Conservation (phyloP, 2,888 invertebrate species). For the Ceraclea dissimilis region DNA sequence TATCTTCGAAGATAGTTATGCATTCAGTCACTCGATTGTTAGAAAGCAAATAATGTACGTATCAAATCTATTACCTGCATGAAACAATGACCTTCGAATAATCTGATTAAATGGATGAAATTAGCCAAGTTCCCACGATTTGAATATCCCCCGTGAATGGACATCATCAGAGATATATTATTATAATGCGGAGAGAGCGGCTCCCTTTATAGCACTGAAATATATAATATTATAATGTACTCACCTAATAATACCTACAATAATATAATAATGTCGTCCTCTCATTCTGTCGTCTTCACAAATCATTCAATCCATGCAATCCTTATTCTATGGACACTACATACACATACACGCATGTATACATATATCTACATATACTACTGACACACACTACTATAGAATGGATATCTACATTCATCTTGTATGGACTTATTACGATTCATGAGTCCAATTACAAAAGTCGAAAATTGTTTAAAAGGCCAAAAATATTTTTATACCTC, state of each 20-base stretch:
- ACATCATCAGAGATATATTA: not conserved
- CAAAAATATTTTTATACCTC: too few relatives aligned
- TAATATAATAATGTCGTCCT: too few relatives aligned
- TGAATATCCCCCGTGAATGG: constrained; percentile 9
- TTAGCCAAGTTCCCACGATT: constrained; percentile 18
- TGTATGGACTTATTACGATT: too few relatives aligned
- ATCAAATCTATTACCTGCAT: too few relatives aligned
- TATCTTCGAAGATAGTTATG: too few relatives aligned
- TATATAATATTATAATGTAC: not conserved
- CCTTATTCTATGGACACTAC: not conserved
- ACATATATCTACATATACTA: too few relatives aligned
- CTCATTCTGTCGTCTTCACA: constrained; percentile 11
- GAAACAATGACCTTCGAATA: not conserved
- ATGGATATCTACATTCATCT: too few relatives aligned
- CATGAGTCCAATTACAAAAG: too few relatives aligned
- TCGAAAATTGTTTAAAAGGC: too few relatives aligned
- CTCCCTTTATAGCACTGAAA: constrained; percentile 7
- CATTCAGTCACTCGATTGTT: too few relatives aligned
- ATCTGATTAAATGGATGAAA: constrained; percentile 2
- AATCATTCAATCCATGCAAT: constrained; percentile 17
- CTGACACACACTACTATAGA: too few relatives aligned
- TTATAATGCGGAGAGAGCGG: constrained; percentile 5
- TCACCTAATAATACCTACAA: not conserved
- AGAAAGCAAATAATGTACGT: too few relatives aligned
- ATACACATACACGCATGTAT: not conserved